These are phyloP conservation scores for Cheilosia variabilis DNA, from an alignment of 2,888 invertebrate species.

Conservation along the genomic window DNA sequence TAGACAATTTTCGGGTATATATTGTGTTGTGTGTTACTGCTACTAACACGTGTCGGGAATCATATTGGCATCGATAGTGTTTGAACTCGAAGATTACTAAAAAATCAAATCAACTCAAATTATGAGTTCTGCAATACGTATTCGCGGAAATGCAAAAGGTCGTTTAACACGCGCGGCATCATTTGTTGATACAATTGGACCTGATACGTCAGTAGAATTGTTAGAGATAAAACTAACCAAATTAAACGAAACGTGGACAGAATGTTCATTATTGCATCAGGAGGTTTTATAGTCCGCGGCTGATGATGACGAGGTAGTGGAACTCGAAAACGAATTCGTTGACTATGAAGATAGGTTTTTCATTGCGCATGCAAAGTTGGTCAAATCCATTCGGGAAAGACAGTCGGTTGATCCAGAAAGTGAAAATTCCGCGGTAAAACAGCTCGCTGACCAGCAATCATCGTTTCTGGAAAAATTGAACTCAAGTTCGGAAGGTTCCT, in stretches of 20 bases:
- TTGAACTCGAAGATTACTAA: too few relatives aligned
- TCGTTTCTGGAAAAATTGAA: background rate
- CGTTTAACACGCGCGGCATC: too few relatives aligned
- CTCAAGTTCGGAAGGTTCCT: background rate
- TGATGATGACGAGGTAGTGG: background rate
- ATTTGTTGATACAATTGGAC: background rate
- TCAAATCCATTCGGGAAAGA: conserved; percentile 13
- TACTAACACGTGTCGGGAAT: too few relatives aligned
- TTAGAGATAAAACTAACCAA: conserved; percentile 9
- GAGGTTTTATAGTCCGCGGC: background rate
- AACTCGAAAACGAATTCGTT: background rate
- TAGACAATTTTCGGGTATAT: too few relatives aligned
- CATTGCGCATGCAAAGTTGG: background rate
- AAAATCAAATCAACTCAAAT: background rate
- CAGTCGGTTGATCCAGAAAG: background rate
- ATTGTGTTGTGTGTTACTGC: too few relatives aligned
- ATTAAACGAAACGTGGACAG: background rate
- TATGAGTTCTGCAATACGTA: too few relatives aligned
- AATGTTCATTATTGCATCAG: background rate
- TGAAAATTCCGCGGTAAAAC: background rate
- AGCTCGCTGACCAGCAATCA: background rate
- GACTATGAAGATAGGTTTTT: conserved; percentile 11
- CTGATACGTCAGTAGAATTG: background rate
- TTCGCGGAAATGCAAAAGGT: too few relatives aligned
- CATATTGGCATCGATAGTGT: too few relatives aligned